phyloP scores from a whole-genome alignment of 2,113 vertebrate species.

The Azemiops feae region DNA sequence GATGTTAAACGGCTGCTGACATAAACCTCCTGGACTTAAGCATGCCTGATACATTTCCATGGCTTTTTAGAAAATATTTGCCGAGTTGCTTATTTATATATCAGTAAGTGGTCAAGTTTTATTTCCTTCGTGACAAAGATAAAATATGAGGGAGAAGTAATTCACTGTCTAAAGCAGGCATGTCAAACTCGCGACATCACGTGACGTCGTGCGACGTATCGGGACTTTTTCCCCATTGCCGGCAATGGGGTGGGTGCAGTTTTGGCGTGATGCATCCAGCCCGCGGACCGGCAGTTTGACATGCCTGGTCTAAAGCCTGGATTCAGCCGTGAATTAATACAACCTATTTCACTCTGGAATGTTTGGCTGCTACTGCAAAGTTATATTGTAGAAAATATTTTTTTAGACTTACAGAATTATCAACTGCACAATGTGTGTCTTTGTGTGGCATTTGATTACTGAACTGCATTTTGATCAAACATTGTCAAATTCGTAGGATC shows the following conservation, averaged over 20 bases:
- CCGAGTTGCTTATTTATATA: conserved; percentile 16
- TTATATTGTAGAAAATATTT: neutral
- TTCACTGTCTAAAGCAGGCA: neutral
- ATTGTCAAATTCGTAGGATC: neutral
- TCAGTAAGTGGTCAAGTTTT: neutral
- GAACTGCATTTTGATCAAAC: neutral
- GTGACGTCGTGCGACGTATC: no score
- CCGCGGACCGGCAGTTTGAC: no score
- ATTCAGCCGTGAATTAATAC: conserved; percentile 15
- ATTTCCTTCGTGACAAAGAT: conserved; percentile 1
- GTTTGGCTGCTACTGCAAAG: conserved; percentile 20
- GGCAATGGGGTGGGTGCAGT: no score
- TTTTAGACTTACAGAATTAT: neutral
- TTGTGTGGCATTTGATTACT: neutral
- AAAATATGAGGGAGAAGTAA: neutral
- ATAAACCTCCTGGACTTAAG: conserved; percentile 4
- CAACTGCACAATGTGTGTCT: neutral
- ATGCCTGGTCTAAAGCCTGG: neutral
- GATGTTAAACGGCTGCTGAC: neutral
- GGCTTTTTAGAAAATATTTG: neutral
- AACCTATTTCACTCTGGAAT: conserved; percentile 12
- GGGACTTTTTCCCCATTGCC: no score
- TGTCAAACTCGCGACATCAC: no score
- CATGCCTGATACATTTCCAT: neutral
- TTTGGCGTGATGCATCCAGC: no score